Conservation (phyloP, 2,113 vertebrate species). For the Trematomus loennbergii region DNA sequence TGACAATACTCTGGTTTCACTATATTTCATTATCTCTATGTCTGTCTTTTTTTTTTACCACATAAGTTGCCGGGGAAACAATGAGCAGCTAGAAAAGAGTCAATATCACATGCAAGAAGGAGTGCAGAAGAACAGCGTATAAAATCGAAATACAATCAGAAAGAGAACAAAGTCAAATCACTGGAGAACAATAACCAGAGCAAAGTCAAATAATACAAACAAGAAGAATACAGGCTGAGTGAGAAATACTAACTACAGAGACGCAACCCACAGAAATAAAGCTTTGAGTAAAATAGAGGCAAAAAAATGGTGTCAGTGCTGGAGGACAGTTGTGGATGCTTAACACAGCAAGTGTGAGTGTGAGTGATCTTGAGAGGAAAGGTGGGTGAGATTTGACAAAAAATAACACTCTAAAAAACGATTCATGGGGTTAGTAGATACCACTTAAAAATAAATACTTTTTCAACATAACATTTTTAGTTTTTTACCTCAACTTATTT, state of each 20-base stretch:
- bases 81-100: neutral
- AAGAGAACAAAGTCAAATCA: constrained; percentile 1
- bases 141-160: constrained; percentile 21
- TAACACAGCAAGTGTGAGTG: neutral
- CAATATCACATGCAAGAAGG: constrained; percentile 2
- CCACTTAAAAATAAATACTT: too few species aligned
- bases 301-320: neutral
- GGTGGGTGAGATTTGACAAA: neutral
- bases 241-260: neutral
- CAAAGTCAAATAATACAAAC: constrained; percentile 12
- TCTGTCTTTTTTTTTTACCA: neutral
- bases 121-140: neutral
- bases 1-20: neutral
- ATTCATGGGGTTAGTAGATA: too few species aligned
- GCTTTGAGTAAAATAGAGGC: constrained; percentile 4
- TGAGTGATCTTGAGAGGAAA: neutral
- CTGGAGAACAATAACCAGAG: constrained; percentile 11
- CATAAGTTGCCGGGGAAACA: neutral
- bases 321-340: neutral
- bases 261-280: neutral
- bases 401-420: too few species aligned
- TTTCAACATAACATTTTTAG: too few species aligned
- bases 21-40: neutral
- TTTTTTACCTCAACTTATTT: too few species aligned
- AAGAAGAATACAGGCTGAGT: neutral